Evolutionary conservation across 2,888 invertebrate species (phyloP).

Genomic region (Drosophila kanekoi): DNA sequence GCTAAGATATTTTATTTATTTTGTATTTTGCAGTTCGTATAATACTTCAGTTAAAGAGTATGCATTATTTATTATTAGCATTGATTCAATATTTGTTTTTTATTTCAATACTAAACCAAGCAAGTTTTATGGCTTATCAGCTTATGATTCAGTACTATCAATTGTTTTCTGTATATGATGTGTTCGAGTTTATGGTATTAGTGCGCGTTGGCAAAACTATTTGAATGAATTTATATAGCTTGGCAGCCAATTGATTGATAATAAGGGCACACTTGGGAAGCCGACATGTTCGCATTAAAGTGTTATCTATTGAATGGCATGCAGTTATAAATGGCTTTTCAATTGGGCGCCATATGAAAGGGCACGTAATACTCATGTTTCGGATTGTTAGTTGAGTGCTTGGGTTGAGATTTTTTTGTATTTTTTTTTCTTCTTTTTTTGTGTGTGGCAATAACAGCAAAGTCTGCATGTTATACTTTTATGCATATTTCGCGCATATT

Average conservation of each 20-base stretch:
- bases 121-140: constrained; percentile 29
- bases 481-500: constrained; percentile 80
- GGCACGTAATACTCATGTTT: constrained; percentile 22
- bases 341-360: constrained; percentile 21
- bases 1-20: background rate
- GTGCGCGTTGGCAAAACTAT: background rate
- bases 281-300: constrained; percentile 15
- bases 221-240: constrained; percentile 20
- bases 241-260: constrained; percentile 36
- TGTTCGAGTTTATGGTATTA: background rate
- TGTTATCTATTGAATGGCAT: constrained; percentile 10
- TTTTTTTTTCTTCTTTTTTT: constrained; percentile 1
- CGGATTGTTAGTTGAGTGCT: constrained; percentile 31
- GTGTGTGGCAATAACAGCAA: constrained; percentile 46
- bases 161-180: background rate
- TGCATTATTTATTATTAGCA: constrained; percentile 10
- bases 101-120: background rate
- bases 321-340: constrained; percentile 5
- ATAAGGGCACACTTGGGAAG: background rate
- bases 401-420: constrained; percentile 11
- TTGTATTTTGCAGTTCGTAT: background rate
- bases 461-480: constrained; percentile 76
- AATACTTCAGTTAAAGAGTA: background rate
- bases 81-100: background rate
- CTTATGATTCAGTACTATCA: background rate